Conservation (phyloP, 2,797 vertebrate species). For the Sebastes hubbsi region DNA sequence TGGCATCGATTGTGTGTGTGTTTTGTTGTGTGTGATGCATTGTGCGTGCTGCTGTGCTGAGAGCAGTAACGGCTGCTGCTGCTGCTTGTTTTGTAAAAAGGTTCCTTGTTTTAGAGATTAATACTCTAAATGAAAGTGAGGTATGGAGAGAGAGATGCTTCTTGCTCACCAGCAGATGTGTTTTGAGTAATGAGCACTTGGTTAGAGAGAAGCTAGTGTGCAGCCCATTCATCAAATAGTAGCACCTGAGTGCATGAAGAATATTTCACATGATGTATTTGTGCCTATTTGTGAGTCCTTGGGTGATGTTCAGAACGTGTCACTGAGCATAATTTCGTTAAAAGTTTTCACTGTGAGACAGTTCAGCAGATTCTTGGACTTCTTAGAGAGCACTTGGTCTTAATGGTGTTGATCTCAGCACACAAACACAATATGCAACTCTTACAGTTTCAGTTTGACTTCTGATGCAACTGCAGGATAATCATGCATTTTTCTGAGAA, state of each 20-base stretch:
- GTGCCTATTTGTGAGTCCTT: background rate
- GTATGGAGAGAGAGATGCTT: conserved; percentile 10
- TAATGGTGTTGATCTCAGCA: background rate
- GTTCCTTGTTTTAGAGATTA: conserved; percentile 20
- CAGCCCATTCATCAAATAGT: conserved; percentile 53
- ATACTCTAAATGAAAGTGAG: conserved; percentile 38
- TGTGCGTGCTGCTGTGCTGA: conserved; percentile 25
- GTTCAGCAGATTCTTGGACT: background rate
- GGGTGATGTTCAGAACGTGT: background rate
- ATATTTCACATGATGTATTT: background rate
- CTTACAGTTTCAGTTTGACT: background rate
- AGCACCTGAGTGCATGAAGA: background rate
- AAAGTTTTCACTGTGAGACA: conserved; percentile 14
- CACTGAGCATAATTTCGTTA: background rate
- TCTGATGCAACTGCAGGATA: background rate
- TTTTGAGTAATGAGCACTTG: conserved; percentile 61
- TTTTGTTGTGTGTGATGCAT: conserved; percentile 36
- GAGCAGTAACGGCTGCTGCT: conserved; percentile 35
- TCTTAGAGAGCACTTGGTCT: background rate
- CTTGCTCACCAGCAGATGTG: conserved; percentile 56
- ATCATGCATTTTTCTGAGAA: background rate
- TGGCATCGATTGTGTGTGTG: conserved; percentile 11
- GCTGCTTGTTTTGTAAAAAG: conserved; percentile 15
- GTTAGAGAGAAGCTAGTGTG: conserved; percentile 46
- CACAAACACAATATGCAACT: background rate